phyloP scores from a whole-genome alignment of 2,888 invertebrate species.

The Sarcophaga carnaria region DNA sequence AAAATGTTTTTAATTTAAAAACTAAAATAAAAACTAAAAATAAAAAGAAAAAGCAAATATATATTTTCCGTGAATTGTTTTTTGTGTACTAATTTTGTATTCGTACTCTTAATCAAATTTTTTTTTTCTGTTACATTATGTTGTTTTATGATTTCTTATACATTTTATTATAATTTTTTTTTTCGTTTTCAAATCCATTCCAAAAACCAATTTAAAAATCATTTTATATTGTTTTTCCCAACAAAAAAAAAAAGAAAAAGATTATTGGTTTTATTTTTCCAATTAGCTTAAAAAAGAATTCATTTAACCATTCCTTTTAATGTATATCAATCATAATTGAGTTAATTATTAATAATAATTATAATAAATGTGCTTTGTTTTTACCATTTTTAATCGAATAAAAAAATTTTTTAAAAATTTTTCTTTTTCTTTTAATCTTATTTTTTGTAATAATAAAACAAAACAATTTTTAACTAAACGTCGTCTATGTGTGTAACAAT shows the following conservation, averaged over 20 bases:
- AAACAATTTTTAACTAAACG: slow-evolving; percentile 68
- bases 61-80: slow-evolving; percentile 81
- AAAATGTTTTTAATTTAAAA: neutral
- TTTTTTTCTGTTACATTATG: slow-evolving; percentile 68
- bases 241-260: neutral
- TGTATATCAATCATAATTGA: slow-evolving; percentile 49
- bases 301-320: slow-evolving; percentile 55
- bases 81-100: slow-evolving; percentile 81
- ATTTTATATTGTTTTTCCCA: neutral
- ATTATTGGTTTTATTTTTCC: slow-evolving; percentile 45
- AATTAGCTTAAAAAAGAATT: slow-evolving; percentile 47
- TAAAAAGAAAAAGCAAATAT: slow-evolving; percentile 69
- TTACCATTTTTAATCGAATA: slow-evolving; percentile 44
- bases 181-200: slow-evolving; percentile 22
- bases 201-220: slow-evolving; percentile 37
- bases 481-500: slow-evolving; percentile 79
- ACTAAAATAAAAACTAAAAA: slow-evolving; percentile 9
- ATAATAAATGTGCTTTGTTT: slow-evolving; percentile 63
- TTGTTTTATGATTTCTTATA: slow-evolving; percentile 55
- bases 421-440: slow-evolving; percentile 70
- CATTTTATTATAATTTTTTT: slow-evolving; percentile 32
- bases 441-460: slow-evolving; percentile 17
- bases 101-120: slow-evolving; percentile 74
- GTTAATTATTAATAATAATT: slow-evolving; percentile 51
- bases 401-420: slow-evolving; percentile 18